phyloP scores from a whole-genome alignment of 92 coral and sea anemone genomes.

The Meandrina meandrites region DNA sequence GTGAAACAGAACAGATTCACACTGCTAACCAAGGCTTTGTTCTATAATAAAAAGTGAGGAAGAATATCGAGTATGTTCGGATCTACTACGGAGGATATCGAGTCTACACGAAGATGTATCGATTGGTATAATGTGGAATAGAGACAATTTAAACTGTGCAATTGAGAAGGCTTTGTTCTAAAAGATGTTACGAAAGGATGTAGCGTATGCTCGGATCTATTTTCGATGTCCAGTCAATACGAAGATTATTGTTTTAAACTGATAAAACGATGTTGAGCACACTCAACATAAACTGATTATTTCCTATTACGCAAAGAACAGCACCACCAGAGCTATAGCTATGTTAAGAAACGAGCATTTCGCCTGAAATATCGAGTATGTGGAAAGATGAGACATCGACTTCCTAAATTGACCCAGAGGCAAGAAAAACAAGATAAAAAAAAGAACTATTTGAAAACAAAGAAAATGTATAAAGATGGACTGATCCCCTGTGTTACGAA shows the following conservation, averaged over 20 bases:
- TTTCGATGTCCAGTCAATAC: neutral
- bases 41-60: neutral
- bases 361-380: neutral
- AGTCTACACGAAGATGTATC: neutral
- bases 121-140: too few species aligned
- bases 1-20: neutral
- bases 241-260: neutral
- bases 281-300: neutral
- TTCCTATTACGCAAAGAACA: neutral
- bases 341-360: neutral
- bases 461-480: neutral
- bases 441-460: too few species aligned
- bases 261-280: neutral
- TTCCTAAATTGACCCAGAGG: neutral
- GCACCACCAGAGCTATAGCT: neutral
- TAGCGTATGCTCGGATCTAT: neutral
- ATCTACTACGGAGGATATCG: neutral
- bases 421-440: too few species aligned
- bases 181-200: too few species aligned
- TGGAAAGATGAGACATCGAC: neutral
- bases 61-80: neutral
- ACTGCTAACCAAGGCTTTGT: neutral
- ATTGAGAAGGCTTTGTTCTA: neutral
- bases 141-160: too few species aligned
- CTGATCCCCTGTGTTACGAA: neutral